These are phyloP conservation scores for Drosophila sulfurigaster DNA, from an alignment of 1,140 invertebrate species.

Conservation along the genomic window DNA sequence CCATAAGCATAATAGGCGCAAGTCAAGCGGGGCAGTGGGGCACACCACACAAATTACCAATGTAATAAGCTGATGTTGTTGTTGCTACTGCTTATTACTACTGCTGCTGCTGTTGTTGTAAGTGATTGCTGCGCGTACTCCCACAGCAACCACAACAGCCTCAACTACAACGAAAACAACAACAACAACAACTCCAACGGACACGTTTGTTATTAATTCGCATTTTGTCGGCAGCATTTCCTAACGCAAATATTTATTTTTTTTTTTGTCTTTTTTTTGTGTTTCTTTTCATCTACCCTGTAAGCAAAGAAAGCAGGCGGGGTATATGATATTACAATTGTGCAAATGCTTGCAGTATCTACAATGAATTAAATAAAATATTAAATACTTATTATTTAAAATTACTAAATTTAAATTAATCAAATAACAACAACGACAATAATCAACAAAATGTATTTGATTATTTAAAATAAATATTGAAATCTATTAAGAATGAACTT, in stretches of 20 bases:
- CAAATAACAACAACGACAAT: no score
- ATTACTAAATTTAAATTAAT: no score
- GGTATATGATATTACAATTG: not conserved
- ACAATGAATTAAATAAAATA: no score
- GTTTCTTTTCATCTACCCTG: slow-evolving; percentile 22
- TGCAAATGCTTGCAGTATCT: no score
- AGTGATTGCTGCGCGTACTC: slow-evolving; percentile 47
- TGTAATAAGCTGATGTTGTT: slow-evolving; percentile 58
- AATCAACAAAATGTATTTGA: no score
- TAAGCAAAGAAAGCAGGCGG: not conserved
- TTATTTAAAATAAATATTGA: no score
- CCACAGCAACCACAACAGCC: slow-evolving; percentile 17
- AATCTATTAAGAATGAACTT: no score
- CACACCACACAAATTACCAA: slow-evolving; percentile 63
- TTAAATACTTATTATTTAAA: not conserved
- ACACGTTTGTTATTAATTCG: slow-evolving; percentile 66
- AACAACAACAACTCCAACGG: slow-evolving; percentile 12
- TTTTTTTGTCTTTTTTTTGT: slow-evolving; percentile 9
- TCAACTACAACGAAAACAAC: slow-evolving; percentile 10
- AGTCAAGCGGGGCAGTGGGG: slow-evolving; percentile 55
- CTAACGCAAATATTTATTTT: slow-evolving; percentile 68
- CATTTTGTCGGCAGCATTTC: slow-evolving; percentile 66
- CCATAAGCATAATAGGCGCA: slow-evolving; percentile 25
- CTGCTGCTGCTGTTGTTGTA: slow-evolving; percentile 11
- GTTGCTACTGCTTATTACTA: slow-evolving; percentile 23